phyloP scores from a whole-genome alignment of 2,888 invertebrate species.

The Trimorus sp. region DNA sequence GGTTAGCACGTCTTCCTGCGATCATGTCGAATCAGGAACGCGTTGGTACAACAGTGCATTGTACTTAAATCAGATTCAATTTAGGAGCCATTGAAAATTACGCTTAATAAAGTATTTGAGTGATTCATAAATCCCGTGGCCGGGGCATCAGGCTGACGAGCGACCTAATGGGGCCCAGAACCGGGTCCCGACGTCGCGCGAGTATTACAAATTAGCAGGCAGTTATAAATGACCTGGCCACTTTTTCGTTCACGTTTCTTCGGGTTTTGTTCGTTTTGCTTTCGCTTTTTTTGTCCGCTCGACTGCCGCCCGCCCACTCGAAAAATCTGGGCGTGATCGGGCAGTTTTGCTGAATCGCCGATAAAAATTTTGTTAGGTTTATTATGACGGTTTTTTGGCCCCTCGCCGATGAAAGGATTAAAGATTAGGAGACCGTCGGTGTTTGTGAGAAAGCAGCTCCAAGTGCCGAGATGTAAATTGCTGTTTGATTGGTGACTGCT shows the following conservation, averaged over 20 bases:
- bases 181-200: conserved; percentile 49
- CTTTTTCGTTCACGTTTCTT: conserved; percentile 18
- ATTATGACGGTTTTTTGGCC: conserved; percentile 45
- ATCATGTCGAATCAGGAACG: conserved; percentile 74
- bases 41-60: conserved; percentile 78
- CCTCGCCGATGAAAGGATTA: conserved; percentile 52
- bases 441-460: conserved; percentile 47
- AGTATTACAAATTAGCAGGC: conserved; percentile 77
- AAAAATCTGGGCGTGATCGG: conserved; percentile 59
- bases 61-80: conserved; percentile 82
- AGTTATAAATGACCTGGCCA: conserved; percentile 76
- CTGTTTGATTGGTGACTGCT: conserved; percentile 59
- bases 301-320: conserved; percentile 55
- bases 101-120: conserved; percentile 82
- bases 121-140: conserved; percentile 80
- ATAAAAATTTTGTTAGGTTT: conserved; percentile 56
- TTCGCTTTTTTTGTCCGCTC: conserved; percentile 3
- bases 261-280: conserved; percentile 1
- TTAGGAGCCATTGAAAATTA: conserved; percentile 82
- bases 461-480: conserved; percentile 57
- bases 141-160: conserved; percentile 56
- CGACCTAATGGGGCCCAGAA: conserved; percentile 65
- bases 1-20: not conserved
- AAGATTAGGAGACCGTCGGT: conserved; percentile 50
- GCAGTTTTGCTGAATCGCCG: conserved; percentile 56